Evolutionary conservation across 2,113 vertebrate species (phyloP), one percentile per base, ranked within the genome.

Genomic region (Sinocyclocheilus maitianheensis): DNA sequence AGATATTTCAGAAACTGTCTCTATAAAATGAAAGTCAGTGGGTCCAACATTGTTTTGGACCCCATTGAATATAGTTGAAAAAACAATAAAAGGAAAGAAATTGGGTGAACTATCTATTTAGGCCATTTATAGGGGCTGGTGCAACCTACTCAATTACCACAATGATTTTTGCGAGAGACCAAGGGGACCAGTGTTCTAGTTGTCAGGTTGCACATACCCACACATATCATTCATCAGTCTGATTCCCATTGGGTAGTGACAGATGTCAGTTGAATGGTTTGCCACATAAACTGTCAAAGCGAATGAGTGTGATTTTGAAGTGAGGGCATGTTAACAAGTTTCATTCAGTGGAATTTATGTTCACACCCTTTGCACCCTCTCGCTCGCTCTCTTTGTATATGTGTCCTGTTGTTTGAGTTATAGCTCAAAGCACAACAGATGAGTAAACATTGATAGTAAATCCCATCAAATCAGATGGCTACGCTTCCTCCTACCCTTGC

Each of bases 401-500:
- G 58, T 72, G 71, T 81, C 55, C 55, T 81, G 71, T 77, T 83
- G 78, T 87, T 82, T 84, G 80, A 77, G 81, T 82, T 82, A 77
- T 67, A 83, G 79, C 85, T 86, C 46, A 83, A n/a, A 82, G 72
- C 48, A 83, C 85, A 77, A 83, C 85, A 83, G 85, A 83, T 83
- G 85, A 83, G 85, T 83, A 81, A 83, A 83, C 81, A 87, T 67
- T 83, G 85, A 87, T 87, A 87, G 22, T 84, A 74, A 84, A 84
- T 84, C 69, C 69, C 30, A 84, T 84, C 69, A 84, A 53, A 83
- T 87, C 85, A 83, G 46, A 76, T 86, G 48, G 69, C 81, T 82
- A 55, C 46, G n/a, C 79, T 65, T n/a, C 16, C 51, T 74, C 48
- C 34, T 62, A 30, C 77, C 51, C 46, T 71, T 11, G 48, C 26